phyloP scores from a whole-genome alignment of 2,113 vertebrate species.

The Psittacara wagleri region DNA sequence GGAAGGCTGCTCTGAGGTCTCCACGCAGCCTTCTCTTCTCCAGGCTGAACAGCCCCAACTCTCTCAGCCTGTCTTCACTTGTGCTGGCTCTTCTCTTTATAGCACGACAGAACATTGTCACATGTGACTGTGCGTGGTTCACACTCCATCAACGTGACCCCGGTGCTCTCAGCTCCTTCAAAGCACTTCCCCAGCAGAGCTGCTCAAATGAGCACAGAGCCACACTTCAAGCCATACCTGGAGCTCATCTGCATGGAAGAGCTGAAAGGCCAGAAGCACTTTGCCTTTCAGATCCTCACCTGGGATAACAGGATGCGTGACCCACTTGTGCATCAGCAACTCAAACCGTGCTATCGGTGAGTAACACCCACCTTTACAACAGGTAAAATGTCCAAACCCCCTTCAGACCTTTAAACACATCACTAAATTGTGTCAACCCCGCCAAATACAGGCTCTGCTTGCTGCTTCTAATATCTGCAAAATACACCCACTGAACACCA shows the following conservation, averaged over 20 bases:
- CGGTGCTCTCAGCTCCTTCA: accelerated
- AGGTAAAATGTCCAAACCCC: neutral
- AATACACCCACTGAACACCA: neutral
- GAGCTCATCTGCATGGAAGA: accelerated
- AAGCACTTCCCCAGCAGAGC: neutral
- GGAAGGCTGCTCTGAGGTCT: no score
- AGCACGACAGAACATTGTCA: neutral
- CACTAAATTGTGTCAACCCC: neutral
- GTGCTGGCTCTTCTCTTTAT: neutral
- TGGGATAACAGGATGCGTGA: neutral
- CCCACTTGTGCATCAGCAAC: neutral
- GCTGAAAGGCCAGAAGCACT: neutral
- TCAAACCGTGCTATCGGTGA: accelerated
- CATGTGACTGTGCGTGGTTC: no score
- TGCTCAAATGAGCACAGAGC: accelerated
- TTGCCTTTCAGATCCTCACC: neutral
- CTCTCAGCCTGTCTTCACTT: neutral
- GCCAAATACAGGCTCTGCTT: neutral
- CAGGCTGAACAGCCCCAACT: no score
- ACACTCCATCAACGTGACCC: accelerated
- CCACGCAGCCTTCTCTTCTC: no score
- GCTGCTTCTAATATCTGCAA: neutral
- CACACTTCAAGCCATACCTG: neutral
- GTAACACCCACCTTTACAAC: neutral
- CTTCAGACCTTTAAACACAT: neutral